phyloP scores from a whole-genome alignment of 2,113 vertebrate species.

The Falcunculus frontatus region DNA sequence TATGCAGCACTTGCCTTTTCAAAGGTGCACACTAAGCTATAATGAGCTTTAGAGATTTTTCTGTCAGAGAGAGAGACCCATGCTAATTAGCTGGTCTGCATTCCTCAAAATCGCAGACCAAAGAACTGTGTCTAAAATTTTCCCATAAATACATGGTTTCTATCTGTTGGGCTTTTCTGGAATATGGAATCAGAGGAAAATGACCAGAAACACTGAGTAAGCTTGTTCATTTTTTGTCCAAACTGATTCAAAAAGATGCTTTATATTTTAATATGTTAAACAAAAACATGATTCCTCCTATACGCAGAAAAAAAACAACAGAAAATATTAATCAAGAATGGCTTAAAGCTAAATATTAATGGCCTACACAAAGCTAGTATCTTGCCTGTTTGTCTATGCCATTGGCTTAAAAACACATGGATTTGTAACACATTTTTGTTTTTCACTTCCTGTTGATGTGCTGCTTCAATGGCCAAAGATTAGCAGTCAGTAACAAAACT shows the following conservation, averaged over 20 bases:
- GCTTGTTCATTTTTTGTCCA: background rate
- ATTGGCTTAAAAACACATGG: background rate
- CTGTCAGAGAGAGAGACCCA: background rate
- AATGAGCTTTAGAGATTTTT: background rate
- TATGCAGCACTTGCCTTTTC: background rate
- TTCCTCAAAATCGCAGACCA: background rate
- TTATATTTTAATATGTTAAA: background rate
- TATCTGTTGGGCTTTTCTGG: background rate
- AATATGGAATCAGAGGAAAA: background rate
- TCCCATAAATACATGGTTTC: background rate
- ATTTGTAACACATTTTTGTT: background rate
- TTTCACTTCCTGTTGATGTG: background rate
- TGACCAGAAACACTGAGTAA: background rate
- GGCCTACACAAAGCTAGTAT: background rate
- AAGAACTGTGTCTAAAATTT: background rate
- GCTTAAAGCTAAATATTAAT: background rate
- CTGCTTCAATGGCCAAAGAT: background rate
- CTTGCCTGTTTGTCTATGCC: background rate
- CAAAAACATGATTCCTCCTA: background rate
- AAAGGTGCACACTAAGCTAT: background rate
- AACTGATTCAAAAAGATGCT: background rate
- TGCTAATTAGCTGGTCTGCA: background rate
- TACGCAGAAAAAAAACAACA: background rate
- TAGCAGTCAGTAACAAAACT: background rate
- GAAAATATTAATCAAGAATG: background rate